These are phyloP conservation scores for Tapirus indicus DNA, from an alignment of 2,797 vertebrate species.

Conservation along the genomic window DNA sequence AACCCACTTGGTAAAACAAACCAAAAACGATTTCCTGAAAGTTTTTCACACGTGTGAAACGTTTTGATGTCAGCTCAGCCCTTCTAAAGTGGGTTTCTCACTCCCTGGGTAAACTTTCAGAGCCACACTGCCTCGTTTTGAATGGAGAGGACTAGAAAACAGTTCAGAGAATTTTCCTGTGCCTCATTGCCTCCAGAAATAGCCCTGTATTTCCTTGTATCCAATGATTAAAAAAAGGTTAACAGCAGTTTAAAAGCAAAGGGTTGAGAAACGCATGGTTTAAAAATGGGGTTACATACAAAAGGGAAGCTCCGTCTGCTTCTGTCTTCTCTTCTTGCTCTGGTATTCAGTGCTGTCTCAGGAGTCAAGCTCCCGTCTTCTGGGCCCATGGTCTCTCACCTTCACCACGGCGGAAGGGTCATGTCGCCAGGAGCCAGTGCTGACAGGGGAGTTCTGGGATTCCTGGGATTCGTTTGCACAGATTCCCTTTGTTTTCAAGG, in stretches of 20 bases:
- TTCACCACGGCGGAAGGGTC: not conserved
- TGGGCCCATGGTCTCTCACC: not conserved
- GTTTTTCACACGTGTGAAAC: not conserved
- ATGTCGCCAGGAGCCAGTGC: not conserved
- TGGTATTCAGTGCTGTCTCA: not conserved
- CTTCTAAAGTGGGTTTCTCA: not conserved
- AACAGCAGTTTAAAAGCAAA: constrained; percentile 8
- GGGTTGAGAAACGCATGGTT: not conserved
- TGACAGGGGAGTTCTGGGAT: not conserved
- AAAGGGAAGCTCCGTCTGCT: not conserved
- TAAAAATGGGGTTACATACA: not conserved
- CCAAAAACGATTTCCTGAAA: not conserved
- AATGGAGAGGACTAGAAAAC: not conserved
- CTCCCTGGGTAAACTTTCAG: not conserved
- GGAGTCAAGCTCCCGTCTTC: not conserved
- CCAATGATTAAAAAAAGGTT: not conserved
- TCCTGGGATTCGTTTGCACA: not conserved
- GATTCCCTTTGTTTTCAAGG: not conserved
- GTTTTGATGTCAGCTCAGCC: not conserved
- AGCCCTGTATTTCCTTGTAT: constrained; percentile 41
- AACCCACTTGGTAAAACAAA: not conserved
- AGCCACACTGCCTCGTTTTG: not conserved
- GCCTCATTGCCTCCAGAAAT: constrained; percentile 45
- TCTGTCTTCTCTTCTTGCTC: not conserved
- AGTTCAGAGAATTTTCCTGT: not conserved